phyloP scores from a whole-genome alignment of 2,888 invertebrate genomes.

The Ethmia dodecea region DNA sequence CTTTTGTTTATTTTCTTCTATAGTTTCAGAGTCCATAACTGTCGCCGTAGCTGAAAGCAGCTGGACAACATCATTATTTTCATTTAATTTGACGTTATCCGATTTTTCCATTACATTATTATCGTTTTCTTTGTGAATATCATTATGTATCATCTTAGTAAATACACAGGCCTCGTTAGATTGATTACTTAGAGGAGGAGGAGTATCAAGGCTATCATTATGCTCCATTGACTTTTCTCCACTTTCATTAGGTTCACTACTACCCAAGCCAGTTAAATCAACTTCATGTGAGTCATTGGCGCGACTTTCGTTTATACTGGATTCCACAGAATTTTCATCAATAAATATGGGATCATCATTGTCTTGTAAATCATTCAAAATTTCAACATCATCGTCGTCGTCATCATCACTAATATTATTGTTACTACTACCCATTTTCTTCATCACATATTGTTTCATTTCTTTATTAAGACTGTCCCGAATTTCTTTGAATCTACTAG shows the following conservation, averaged over 20 bases:
- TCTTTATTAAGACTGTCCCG: slow-evolving; percentile 74
- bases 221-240: slow-evolving; percentile 37
- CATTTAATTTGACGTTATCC: background rate
- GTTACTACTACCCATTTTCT: slow-evolving; percentile 31
- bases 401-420: slow-evolving; percentile 19
- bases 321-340: slow-evolving; percentile 70
- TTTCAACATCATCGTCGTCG: slow-evolving; percentile 62
- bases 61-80: background rate
- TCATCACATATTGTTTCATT: slow-evolving; percentile 66
- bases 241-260: slow-evolving; percentile 72
- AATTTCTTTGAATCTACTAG: slow-evolving; percentile 73
- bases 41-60: no score
- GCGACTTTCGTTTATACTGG: slow-evolving; percentile 32
- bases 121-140: no score
- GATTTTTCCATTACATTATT: no score
- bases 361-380: slow-evolving; percentile 45
- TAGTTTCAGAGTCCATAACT: slow-evolving; percentile 3
- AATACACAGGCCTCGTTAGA: no score
- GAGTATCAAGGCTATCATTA: slow-evolving; percentile 12
- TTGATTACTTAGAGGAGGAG: no score
- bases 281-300: slow-evolving; percentile 46
- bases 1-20: slow-evolving; percentile 6
- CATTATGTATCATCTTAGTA: no score
- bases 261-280: slow-evolving; percentile 53
- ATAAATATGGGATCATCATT: slow-evolving; percentile 71